Evolutionary conservation across 1,140 invertebrate species (phyloP), one percentile per base, ranked within the genome.

Genomic region (Solenopsis fugax): DNA sequence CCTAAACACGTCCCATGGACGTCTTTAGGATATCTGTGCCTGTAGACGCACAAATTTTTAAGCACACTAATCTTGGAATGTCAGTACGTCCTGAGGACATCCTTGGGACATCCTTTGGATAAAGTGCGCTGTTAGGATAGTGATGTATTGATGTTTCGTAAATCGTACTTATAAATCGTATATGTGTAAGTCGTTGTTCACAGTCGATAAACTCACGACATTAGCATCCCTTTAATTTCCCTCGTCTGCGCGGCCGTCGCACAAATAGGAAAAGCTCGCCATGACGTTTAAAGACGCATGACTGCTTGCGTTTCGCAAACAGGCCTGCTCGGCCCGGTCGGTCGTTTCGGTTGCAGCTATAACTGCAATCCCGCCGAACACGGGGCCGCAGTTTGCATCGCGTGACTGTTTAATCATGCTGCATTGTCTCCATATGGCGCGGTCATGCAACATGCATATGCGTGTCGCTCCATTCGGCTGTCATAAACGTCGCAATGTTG

Each of bases 381-480:
- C 58, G 34, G 7, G 54, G 54, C 16, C 48, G 77, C 62, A 81
- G 41, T 50, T 60, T 50, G 69, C 80, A 45, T 82, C 67, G 67
- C 80, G 80, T 82, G 80, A 82, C 80, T 75, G 80, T 84, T 84
- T 84, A 84, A 84, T 84, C 80, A 84, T 75, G 80, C 80, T 62
- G 24, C 80, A 84, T 84, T 84, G 80, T 84, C 80, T 50, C 80
- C 80, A 84, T 84, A 84, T 84, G 80, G 69, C 41, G 80, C 69
- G 24, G 69, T 73, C 54, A 75, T 75, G 80, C 80, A 84, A 84
- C 80, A 84, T 75, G 80, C 80, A 75, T 81, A 69, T 72, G 80
- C 80, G 80, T 72, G 80, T 60, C 80, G 80, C 80, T 73, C 37
- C 80, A 67, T 82, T 82, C 80, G 80, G 80, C 67, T 73, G 67